A percentile compares a stretch with the other conserved stretches of the same genome.
Evolutionary conservation across 2,113 vertebrate genomes (phyloP).

Genomic region (Tonatia bakeri): DNA sequence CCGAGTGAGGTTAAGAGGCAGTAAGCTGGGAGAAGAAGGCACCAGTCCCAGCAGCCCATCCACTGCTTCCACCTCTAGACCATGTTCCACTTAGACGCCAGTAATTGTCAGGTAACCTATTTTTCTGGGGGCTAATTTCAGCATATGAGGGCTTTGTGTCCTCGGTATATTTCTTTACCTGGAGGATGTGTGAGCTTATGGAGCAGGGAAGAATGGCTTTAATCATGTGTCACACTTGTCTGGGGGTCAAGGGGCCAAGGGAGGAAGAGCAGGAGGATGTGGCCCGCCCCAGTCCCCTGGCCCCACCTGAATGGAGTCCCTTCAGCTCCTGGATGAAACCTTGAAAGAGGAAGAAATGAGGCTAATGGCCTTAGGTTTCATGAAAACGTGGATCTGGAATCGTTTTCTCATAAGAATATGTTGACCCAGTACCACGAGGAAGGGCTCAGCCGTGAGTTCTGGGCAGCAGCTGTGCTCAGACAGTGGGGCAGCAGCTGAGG

Average conservation of each 20-base stretch:
- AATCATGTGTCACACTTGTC: slow-evolving; percentile 48
- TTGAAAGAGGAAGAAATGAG: slow-evolving; percentile 63
- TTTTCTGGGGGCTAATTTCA: slow-evolving; percentile 70
- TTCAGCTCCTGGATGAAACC: neutral
- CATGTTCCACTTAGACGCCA: slow-evolving; percentile 58
- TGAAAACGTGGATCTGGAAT: slow-evolving; percentile 71
- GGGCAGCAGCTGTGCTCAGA: slow-evolving; percentile 62
- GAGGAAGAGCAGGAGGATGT: neutral
- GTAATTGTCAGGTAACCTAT: slow-evolving; percentile 73
- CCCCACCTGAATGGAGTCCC: slow-evolving; percentile 36
- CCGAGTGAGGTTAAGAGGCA: slow-evolving; percentile 54
- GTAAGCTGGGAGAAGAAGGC: slow-evolving; percentile 39
- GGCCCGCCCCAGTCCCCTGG: neutral
- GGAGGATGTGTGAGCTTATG: slow-evolving; percentile 48
- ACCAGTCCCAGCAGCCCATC: neutral
- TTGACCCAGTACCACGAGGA: slow-evolving; percentile 59
- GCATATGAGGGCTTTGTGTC: slow-evolving; percentile 58
- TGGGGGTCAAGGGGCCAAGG: slow-evolving; percentile 4
- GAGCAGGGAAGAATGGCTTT: slow-evolving; percentile 70
- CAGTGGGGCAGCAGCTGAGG: slow-evolving; percentile 45
- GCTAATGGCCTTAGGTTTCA: slow-evolving; percentile 71
- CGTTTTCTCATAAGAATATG: slow-evolving; percentile 70
- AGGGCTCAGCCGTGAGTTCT: slow-evolving; percentile 31
- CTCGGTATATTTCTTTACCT: slow-evolving; percentile 43
- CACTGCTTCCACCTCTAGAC: neutral